Percentiles rank a stretch among this genome's conserved stretches.
These are phyloP conservation scores for Aurelia sp. DNA, from an alignment of 30 jellyfish, hydroid and myxozoan genomes.

Conservation along the genomic window DNA sequence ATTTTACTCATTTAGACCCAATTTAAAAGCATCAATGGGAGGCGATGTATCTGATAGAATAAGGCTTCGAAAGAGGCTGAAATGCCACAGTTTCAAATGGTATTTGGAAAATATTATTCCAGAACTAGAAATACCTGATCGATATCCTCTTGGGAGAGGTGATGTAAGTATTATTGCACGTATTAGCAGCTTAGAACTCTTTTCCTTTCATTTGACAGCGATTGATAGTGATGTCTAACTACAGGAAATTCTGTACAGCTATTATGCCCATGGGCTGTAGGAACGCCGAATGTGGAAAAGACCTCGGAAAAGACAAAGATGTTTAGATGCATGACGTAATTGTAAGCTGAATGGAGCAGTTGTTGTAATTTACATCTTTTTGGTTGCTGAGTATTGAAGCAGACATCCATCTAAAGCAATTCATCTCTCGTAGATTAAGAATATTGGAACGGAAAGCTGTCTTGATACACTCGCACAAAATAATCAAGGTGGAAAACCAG, in stretches of 20 bases:
- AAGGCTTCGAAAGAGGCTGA: conserved; percentile 75
- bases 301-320: no score
- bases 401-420: no score
- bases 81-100: conserved; percentile 96
- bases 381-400: no score
- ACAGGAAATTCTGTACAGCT: no score
- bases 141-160: conserved; percentile 93
- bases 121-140: conserved; percentile 95
- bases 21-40: conserved; percentile 86
- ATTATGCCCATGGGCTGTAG: no score
- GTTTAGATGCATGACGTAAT: no score
- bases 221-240: no score
- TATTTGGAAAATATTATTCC: conserved; percentile 94
- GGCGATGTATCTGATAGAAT: conserved; percentile 95
- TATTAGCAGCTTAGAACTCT: no score
- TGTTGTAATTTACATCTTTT: no score
- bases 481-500: conserved; percentile 96
- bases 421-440: conserved; percentile 52
- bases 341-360: no score
- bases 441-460: conserved; percentile 81
- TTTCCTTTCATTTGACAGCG: no score
- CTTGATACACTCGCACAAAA: conserved; percentile 93
- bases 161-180: conserved; percentile 84
- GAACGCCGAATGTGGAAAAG: no score
- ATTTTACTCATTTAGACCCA: conserved; percentile 95